Evolutionary conservation across 2,888 invertebrate species (phyloP), one percentile per base, ranked within the genome.

Genomic region (Celastrina argiolus): DNA sequence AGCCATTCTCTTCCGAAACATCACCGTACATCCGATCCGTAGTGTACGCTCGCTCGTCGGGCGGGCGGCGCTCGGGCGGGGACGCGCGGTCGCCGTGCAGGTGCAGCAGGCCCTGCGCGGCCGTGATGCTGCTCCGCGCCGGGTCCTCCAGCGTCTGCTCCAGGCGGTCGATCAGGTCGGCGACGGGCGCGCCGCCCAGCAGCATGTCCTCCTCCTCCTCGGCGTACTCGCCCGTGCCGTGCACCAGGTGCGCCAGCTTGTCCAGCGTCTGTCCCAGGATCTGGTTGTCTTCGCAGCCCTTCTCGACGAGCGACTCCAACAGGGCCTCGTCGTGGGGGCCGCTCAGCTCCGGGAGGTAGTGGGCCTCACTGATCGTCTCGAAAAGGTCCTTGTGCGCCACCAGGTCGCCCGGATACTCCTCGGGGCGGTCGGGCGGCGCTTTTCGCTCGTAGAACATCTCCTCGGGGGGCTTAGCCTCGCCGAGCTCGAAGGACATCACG

Each of bases 141-240:
- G 89, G 88, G 31, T 85, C 88, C 74, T 83, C 91, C 39, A 95
- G 85, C 36, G 94, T 93, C 73, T 93, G 93, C 74, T 94, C 93
- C 42, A 95, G 85, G 56, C 94, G 85, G 67, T 93, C 92, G 68
- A 94, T 92, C 69, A 94, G 94, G 75, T 94, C 94, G 2, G 88
- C 85, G 7, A 92, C 92, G 1, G 92, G 92, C 68, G 92, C 92
- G 8, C 81, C 83, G 63, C 82, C 81, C 69, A 92, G 76, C 66
- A 92, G 74, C 71, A 91, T 85, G 64, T 91, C 90, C 12, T 91
- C 92, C 65, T 91, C 91, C 61, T 88, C 91, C 63, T 89, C 91
- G 4, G 78, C 84, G 74, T 92, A 92, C 67, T 92, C 92, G 10
- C 83, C 84, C 2, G 83, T 75, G 34, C 83, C 81, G 71, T 87